These are phyloP conservation scores for Zoanthus sansibaricus DNA, from an alignment of 92 coral and sea anemone species.

Conservation along the genomic window DNA sequence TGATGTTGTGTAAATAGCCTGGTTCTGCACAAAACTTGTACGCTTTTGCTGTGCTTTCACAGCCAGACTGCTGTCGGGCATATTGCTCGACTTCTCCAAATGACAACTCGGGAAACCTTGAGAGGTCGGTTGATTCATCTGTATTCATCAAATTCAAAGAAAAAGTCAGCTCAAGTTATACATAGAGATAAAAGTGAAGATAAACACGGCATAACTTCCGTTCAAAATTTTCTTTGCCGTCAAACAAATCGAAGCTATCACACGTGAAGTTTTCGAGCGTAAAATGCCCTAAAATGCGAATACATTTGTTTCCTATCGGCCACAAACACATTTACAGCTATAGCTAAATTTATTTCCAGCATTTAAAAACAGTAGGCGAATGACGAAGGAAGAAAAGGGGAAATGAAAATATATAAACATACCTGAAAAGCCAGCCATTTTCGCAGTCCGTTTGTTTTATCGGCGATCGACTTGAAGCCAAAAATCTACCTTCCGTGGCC, in stretches of 20 bases:
- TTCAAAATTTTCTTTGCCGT: no score
- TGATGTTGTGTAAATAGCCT: slow-evolving; percentile 39
- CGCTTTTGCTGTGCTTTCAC: slow-evolving; percentile 43
- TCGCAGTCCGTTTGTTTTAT: not conserved
- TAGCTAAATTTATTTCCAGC: slow-evolving; percentile 24
- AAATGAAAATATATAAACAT: slow-evolving; percentile 2
- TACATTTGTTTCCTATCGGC: slow-evolving; percentile 14
- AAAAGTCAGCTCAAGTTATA: not conserved
- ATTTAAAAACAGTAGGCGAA: slow-evolving; percentile 25
- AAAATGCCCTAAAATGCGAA: slow-evolving; percentile 15
- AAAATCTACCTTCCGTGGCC: not conserved
- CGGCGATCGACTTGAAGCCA: not conserved
- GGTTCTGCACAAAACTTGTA: slow-evolving; percentile 50
- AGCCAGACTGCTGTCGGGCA: slow-evolving; percentile 25
- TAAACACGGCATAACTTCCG: no score
- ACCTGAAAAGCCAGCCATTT: not conserved
- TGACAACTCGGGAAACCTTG: slow-evolving; percentile 18
- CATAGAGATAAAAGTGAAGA: no score
- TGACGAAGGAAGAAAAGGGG: slow-evolving; percentile 29
- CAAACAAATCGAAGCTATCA: not conserved
- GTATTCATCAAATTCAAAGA: not conserved
- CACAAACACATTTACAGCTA: slow-evolving; percentile 18
- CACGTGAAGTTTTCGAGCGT: not conserved
- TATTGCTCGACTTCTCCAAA: slow-evolving; percentile 24
- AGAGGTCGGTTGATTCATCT: not conserved